phyloP scores from a whole-genome alignment of 2,797 vertebrate species.

The Acanthis flammea region DNA sequence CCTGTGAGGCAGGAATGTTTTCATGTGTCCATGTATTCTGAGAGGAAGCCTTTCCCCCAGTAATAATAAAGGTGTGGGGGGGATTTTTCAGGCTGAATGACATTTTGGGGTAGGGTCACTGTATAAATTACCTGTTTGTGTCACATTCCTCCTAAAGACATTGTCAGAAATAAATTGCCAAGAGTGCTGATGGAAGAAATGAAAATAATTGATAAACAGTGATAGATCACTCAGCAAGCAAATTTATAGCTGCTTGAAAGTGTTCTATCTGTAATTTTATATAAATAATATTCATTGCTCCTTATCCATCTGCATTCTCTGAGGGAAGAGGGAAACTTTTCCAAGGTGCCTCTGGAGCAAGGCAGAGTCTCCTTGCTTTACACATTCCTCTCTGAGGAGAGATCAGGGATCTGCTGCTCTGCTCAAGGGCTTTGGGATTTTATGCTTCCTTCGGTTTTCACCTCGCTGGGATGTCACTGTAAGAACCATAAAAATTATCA shows the following conservation, averaged over 20 bases:
- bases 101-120: background rate
- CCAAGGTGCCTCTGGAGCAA: background rate
- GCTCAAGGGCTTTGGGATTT: background rate
- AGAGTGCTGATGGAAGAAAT: background rate
- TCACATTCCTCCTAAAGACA: background rate
- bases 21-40: background rate
- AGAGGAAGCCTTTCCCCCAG: background rate
- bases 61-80: background rate
- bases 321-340: background rate
- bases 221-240: background rate
- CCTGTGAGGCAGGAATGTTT: background rate
- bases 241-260: background rate
- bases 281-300: rapidly evolving
- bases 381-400: background rate
- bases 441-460: background rate
- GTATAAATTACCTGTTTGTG: rapidly evolving
- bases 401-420: background rate
- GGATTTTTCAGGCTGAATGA: background rate
- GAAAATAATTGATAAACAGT: background rate
- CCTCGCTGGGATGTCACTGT: background rate
- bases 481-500: background rate
- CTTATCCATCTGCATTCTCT: background rate
- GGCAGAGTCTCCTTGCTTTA: background rate
- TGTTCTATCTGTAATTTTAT: background rate
- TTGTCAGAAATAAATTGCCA: background rate